These are phyloP conservation scores for Eristalis pertinax DNA, from an alignment of 2,888 invertebrate species.

Conservation along the genomic window DNA sequence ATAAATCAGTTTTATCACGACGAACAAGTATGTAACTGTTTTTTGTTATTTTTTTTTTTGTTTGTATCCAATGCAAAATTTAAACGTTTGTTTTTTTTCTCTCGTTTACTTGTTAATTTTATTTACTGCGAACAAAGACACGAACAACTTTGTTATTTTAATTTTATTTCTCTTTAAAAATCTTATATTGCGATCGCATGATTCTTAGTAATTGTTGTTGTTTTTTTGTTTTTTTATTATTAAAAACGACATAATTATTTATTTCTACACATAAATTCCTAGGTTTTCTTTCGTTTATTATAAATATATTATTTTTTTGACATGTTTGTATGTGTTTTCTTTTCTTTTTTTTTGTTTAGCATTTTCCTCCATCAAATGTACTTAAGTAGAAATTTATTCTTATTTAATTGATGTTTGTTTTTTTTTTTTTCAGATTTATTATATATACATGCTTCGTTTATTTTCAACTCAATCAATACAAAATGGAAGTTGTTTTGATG, in stretches of 20 bases:
- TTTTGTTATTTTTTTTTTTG: slow-evolving; percentile 28
- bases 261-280: slow-evolving; percentile 43
- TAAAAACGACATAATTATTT: slow-evolving; percentile 49
- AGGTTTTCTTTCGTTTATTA: slow-evolving; percentile 51
- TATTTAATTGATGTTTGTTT: slow-evolving; percentile 16
- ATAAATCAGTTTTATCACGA: slow-evolving; percentile 70
- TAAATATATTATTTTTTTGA: slow-evolving; percentile 48
- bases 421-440: slow-evolving; percentile 13
- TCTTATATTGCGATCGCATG: slow-evolving; percentile 75
- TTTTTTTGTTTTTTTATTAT: not conserved
- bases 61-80: slow-evolving; percentile 47
- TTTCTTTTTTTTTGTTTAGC: not conserved
- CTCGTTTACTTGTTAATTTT: slow-evolving; percentile 13
- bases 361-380: slow-evolving; percentile 27
- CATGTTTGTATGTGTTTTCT: slow-evolving; percentile 3
- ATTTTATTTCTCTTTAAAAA: slow-evolving; percentile 73
- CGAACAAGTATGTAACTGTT: slow-evolving; percentile 56
- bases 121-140: slow-evolving; percentile 8
- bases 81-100: slow-evolving; percentile 4
- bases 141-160: slow-evolving; percentile 17
- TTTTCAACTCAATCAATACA: slow-evolving; percentile 35
- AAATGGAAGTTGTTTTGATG: slow-evolving; percentile 59
- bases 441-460: slow-evolving; percentile 41
- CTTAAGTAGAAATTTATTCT: slow-evolving; percentile 48
- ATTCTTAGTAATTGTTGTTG: slow-evolving; percentile 11